phyloP scores from a whole-genome alignment of 2,113 vertebrate genomes.

The Engraulis encrasicolus region DNA sequence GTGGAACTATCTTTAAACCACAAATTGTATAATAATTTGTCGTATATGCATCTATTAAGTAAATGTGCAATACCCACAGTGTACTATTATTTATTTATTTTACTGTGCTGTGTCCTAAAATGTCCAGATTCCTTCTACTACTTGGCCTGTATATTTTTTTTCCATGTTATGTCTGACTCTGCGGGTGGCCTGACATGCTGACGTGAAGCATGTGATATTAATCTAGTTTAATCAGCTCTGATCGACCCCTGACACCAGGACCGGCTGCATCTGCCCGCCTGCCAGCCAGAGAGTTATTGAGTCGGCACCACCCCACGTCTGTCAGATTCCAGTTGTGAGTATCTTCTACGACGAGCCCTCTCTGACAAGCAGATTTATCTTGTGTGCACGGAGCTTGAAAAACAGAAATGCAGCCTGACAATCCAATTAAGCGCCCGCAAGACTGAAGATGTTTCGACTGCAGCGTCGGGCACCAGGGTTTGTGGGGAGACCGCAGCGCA shows the following conservation, averaged over 20 bases:
- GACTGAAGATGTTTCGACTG: not conserved
- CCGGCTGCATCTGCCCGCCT: not conserved
- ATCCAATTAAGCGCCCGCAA: not conserved
- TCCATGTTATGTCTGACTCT: not conserved
- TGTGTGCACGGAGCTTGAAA: not conserved
- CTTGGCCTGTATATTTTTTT: too few species aligned
- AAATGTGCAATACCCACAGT: too few species aligned
- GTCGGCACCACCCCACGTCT: not conserved
- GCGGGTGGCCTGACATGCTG: not conserved
- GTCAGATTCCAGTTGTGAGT: not conserved
- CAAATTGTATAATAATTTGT: too few species aligned
- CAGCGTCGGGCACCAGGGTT: not conserved
- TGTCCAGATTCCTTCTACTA: too few species aligned
- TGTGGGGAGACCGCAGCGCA: not conserved
- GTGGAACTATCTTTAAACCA: too few species aligned
- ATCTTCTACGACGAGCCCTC: not conserved
- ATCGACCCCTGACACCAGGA: not conserved
- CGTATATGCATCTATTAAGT: too few species aligned
- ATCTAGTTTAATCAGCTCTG: conserved; percentile 1
- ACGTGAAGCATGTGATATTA: conserved; percentile 7
- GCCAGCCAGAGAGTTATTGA: not conserved
- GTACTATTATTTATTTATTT: too few species aligned
- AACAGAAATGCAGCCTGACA: not conserved
- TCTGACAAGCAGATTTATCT: conserved; percentile 20
- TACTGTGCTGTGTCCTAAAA: too few species aligned